Evolutionary conservation across 2,113 vertebrate species (phyloP).

Genomic region (Sapajus apella): DNA sequence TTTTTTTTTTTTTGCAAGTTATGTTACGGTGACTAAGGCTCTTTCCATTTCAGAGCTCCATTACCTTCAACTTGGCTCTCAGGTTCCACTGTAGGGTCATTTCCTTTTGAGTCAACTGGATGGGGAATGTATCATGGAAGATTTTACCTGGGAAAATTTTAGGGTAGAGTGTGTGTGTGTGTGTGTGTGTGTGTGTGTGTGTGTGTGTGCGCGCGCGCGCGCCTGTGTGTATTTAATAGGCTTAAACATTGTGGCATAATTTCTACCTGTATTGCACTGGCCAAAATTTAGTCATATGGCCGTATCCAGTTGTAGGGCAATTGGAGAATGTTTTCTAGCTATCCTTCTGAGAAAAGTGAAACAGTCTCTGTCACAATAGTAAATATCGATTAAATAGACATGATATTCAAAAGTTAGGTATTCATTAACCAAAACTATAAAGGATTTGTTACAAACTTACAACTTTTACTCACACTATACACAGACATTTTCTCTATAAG

Average conservation of each 20-base stretch:
- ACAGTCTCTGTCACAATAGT: not conserved
- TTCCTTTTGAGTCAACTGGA: not conserved
- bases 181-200: too few species aligned
- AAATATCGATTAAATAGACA: not conserved
- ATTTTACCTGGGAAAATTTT: not conserved
- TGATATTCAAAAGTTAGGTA: not conserved
- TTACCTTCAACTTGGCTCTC: not conserved
- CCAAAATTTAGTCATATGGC: not conserved
- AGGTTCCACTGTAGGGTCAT: not conserved
- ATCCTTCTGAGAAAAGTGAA: not conserved
- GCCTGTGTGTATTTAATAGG: not conserved
- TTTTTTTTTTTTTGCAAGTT: not conserved
- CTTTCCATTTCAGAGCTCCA: not conserved
- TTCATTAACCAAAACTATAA: not conserved
- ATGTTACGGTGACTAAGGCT: not conserved
- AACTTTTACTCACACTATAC: not conserved
- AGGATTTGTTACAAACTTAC: not conserved
- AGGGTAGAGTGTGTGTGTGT: not conserved
- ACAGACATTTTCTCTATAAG: not conserved
- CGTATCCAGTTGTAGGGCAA: not conserved
- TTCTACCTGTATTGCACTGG: not conserved
- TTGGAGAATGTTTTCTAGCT: not conserved
- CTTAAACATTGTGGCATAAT: not conserved
- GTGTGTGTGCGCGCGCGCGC: too few species aligned
- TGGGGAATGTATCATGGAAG: not conserved